These are phyloP conservation scores for Meleagris gallopavo DNA, from an alignment of 2,113 vertebrate genomes.

Conservation along the genomic window DNA sequence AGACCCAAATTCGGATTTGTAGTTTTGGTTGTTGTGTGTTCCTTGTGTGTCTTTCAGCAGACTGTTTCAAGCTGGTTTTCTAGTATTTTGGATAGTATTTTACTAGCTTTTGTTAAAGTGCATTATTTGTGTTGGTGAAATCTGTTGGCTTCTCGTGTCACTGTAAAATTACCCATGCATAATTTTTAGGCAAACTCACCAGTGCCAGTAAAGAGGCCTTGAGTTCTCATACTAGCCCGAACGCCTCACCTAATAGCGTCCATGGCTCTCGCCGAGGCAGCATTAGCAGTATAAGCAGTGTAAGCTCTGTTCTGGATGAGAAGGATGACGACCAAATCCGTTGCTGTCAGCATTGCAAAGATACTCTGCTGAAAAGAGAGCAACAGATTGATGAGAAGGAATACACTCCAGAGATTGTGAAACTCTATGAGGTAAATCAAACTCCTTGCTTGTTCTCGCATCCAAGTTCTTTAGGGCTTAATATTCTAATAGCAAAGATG, in stretches of 20 bases:
- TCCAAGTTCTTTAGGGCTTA: not conserved
- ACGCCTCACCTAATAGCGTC: slow-evolving; percentile 80
- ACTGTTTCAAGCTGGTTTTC: not conserved
- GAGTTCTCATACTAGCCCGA: slow-evolving; percentile 82
- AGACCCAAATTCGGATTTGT: not conserved
- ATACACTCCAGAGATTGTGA: slow-evolving; percentile 86
- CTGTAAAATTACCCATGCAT: not conserved
- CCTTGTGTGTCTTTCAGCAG: not conserved
- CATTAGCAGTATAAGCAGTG: slow-evolving; percentile 91
- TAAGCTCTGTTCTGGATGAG: slow-evolving; percentile 93
- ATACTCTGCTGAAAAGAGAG: slow-evolving; percentile 89
- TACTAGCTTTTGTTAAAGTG: not conserved
- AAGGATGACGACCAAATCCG: slow-evolving; percentile 94
- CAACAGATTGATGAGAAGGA: slow-evolving; percentile 93
- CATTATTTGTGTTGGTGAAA: not conserved
- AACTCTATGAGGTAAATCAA: slow-evolving; percentile 90
- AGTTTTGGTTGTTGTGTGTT: not conserved
- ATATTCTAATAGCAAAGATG: not conserved
- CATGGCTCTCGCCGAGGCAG: slow-evolving; percentile 90
- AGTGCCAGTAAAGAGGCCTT: slow-evolving; percentile 88
- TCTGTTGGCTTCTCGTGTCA: not conserved
- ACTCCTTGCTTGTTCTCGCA: not conserved
- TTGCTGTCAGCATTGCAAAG: slow-evolving; percentile 94
- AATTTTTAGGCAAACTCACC: slow-evolving; percentile 88
- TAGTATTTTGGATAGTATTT: not conserved